Evolutionary conservation across 2,888 invertebrate species (phyloP), one percentile per base, ranked within the genome.

Genomic region (Panopea generosa): DNA sequence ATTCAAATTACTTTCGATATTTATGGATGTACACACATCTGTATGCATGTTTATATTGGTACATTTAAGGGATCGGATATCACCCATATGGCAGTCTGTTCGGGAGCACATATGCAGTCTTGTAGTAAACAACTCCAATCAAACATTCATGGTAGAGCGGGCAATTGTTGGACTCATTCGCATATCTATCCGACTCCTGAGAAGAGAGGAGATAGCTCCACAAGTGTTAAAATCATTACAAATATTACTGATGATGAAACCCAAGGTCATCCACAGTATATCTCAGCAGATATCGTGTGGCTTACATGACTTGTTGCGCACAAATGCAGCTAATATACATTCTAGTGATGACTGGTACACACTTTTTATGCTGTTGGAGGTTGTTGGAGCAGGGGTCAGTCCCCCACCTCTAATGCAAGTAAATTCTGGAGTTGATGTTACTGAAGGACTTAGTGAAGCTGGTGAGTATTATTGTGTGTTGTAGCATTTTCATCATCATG

Each of bases 281-380:
- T 95, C 96, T 0, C 94, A 96, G 40, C 96, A 99, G 94, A 96
- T 99, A 78, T 96, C 98, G 0, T 97, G 95, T 92, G 99, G 99
- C 9, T 94, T 99, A 62, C 98, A 97, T 93, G 98, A 99, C 93
- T 94, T 99, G 68, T 94, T 99, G 73, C 97, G 98, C 93, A 98
- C 98, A 0, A 95, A 95, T 77, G 99, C 99, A 0, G 98, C 99
- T 87, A 99, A 99, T 93, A 97, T 99, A 85, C 99, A 99, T 93
- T 95, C 96, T 2, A 96, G 96, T 62, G 95, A 96, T 29, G 99
- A 99, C 93, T 99, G 99, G 99, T 95, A 95, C 75, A 96, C 98
- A n/a, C 95, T 99, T 84, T 98, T 99, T 91, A 96, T 96, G 9
- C 93, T 99, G 67, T 93, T 99, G 82, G 98, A 98, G 90, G 98